Base-by-base conservation (phyloP, 2,797 vertebrate species). In the Trachops cirrhosus region DNA sequence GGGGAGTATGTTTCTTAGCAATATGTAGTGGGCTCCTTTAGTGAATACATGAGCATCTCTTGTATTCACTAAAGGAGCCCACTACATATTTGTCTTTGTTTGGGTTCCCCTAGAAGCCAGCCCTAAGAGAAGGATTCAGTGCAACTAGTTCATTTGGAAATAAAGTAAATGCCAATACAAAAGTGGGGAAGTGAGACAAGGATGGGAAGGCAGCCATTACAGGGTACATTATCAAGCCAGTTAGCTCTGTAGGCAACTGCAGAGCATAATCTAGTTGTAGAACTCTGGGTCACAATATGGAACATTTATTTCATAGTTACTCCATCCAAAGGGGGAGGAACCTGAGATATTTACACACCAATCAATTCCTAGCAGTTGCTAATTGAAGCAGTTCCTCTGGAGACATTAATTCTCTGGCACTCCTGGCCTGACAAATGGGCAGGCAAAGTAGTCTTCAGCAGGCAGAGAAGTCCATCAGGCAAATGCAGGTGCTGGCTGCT, bases 131-230 rank as follows among this genome's bases (percentile, higher is more conserved):
- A 74, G 26, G 16, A 84, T 62, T 93, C 44, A 44, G 32, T 89
- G 12, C 24, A 96, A 88, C 74, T 86, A 68, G 84, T 93, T 62
- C 79, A 75, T 79, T 67, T 80, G 6, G 71, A 87, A 94, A 44
- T 75, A 71, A 83, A 71, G 44, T 50, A 92, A 96, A 90, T 85
- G 39, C 9, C 48, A 86, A 9, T 32, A n/a, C 71, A n/a, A 44
- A 44, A 46, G 34, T 88, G 73, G 88, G 46, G 64, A 46, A 41
- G 26, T 93, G 89, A 91, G 39, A 78, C 34, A 75, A 59, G 15
- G 48, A 78, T 78, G n/a, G 41, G 59, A 89, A 91, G 21, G 48
- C 64, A 89, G 24, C 29, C 29, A 71, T 10, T 24, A 44, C 80
- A 74, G 12, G n/a, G 6, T 46, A 54, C 34, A 52, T 86, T 73